A percentile compares a stretch with the other conserved stretches of the same genome.
These are phyloP conservation scores for Agrotis ipsilon DNA, from an alignment of 2,888 invertebrate species.

Conservation along the genomic window DNA sequence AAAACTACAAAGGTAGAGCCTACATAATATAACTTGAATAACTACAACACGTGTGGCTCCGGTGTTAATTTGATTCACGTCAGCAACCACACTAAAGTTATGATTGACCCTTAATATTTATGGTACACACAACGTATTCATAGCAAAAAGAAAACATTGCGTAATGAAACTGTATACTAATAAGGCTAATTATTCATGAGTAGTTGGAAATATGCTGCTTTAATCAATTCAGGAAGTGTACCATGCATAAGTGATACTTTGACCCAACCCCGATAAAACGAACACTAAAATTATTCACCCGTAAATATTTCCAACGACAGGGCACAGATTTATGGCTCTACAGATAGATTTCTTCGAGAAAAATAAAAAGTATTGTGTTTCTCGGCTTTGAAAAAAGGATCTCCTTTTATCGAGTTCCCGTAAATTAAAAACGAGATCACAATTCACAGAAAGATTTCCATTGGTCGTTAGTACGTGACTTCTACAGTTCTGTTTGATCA, in stretches of 20 bases:
- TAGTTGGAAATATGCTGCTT: background rate
- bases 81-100: background rate
- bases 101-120: constrained; percentile 17
- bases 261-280: background rate
- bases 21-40: too few species aligned
- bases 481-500: constrained; percentile 28
- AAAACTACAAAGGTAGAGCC: too few species aligned
- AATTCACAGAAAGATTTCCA: constrained; percentile 30
- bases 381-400: constrained; percentile 42
- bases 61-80: background rate
- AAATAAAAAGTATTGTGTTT: constrained; percentile 40
- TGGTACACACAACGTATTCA: constrained; percentile 1
- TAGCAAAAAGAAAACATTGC: constrained; percentile 13
- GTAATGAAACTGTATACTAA: constrained; percentile 26
- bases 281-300: constrained; percentile 28
- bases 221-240: constrained; percentile 10
- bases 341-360: constrained; percentile 23
- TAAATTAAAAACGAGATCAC: constrained; percentile 56
- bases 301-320: constrained; percentile 38
- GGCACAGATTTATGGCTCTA: constrained; percentile 44
- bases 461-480: constrained; percentile 42
- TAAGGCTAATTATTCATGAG: background rate
- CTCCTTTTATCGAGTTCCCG: constrained; percentile 21
- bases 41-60: background rate
- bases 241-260: constrained; percentile 3